A percentile compares a stretch with the other conserved stretches of the same genome.
Evolutionary conservation across 2,113 vertebrate genomes (phyloP).

Genomic region (Podarcis cretensis): DNA sequence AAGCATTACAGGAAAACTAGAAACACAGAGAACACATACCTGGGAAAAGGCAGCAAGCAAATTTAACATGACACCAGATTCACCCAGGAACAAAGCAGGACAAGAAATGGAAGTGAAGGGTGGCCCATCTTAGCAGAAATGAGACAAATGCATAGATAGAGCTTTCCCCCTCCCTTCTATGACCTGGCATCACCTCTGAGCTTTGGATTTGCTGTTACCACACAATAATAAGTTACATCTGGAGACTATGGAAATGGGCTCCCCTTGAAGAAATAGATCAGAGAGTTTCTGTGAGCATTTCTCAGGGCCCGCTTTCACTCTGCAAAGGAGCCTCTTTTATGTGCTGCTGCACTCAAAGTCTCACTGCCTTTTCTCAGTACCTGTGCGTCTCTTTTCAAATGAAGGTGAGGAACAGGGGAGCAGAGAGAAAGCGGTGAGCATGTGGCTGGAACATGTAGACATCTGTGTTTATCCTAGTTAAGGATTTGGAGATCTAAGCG

Average conservation of each 20-base stretch:
- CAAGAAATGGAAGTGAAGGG: neutral
- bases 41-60: neutral
- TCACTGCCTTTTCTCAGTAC: conserved; percentile 43
- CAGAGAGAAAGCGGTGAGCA: fast-evolving
- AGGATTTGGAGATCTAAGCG: neutral
- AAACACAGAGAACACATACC: too few species aligned
- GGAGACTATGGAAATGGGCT: neutral
- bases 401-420: conserved; percentile 14
- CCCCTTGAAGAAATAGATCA: conserved; percentile 1
- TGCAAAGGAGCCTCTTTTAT: conserved; percentile 8
- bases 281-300: conserved; percentile 22
- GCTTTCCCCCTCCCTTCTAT: neutral
- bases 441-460: neutral
- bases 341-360: conserved; percentile 48
- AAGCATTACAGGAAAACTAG: neutral
- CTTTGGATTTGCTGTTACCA: neutral
- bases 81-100: neutral
- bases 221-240: neutral
- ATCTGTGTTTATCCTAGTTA: neutral
- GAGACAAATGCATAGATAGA: neutral
- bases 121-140: neutral
- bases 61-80: fast-evolving
- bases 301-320: neutral
- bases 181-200: neutral
- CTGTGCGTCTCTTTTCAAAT: conserved; percentile 22